A percentile compares a stretch with the other conserved stretches of the same genome.
phyloP scores from a whole-genome alignment of 2,888 invertebrate genomes.

The Diplolepis rosae region DNA sequence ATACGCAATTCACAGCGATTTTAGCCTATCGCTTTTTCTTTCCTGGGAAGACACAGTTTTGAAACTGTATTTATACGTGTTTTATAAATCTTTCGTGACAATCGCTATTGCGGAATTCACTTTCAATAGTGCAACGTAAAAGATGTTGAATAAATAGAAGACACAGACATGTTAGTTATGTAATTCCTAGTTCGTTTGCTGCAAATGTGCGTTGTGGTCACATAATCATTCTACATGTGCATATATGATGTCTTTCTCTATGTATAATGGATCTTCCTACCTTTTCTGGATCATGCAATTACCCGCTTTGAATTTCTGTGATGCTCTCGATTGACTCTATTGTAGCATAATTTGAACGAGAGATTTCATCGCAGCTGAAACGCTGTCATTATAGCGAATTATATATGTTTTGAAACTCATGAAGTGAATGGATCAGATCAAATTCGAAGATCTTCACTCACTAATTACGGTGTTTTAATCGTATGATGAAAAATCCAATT shows the following conservation, averaged over 20 bases:
- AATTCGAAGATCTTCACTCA: slow-evolving; percentile 14
- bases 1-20: no score
- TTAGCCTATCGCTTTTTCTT: no score
- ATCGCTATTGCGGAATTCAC: neutral
- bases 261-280: slow-evolving; percentile 35
- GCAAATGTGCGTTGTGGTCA: slow-evolving; percentile 42
- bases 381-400: slow-evolving; percentile 21
- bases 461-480: neutral
- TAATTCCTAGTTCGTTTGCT: slow-evolving; percentile 42
- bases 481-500: neutral
- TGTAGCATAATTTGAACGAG: neutral
- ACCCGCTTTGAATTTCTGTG: slow-evolving; percentile 29
- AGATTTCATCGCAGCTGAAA: slow-evolving; percentile 8
- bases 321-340: neutral
- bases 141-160: neutral
- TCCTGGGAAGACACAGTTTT: no score
- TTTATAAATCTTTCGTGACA: neutral
- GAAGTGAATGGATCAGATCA: slow-evolving; percentile 28
- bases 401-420: slow-evolving; percentile 5
- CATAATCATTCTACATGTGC: slow-evolving; percentile 44
- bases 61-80: no score
- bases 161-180: slow-evolving; percentile 29
- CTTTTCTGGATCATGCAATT: slow-evolving; percentile 44
- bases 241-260: slow-evolving; percentile 30
- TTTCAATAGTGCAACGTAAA: neutral